Evolutionary conservation across 2,113 vertebrate genomes (phyloP).

Genomic region (Bolborhynchus lineola): DNA sequence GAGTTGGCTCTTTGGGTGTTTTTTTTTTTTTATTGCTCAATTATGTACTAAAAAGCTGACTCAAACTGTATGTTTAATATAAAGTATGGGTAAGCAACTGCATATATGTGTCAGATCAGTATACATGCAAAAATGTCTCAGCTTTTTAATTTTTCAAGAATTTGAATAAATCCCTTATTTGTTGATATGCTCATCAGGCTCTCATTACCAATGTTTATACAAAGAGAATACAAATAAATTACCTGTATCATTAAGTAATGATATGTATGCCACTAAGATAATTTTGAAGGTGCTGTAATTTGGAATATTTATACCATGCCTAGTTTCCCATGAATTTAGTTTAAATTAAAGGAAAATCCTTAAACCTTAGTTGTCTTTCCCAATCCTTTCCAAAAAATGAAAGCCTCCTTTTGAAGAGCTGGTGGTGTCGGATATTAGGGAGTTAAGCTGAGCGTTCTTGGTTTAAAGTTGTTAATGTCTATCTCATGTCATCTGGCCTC

Average conservation of each 20-base stretch:
- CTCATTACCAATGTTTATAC: background rate
- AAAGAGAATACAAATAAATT: background rate
- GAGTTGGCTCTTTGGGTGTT: background rate
- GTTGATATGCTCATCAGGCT: background rate
- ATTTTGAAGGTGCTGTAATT: background rate
- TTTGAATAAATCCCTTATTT: background rate
- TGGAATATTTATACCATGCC: background rate
- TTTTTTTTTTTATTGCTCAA: background rate
- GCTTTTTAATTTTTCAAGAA: background rate
- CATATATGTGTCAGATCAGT: background rate
- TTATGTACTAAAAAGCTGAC: background rate
- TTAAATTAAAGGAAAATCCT: background rate
- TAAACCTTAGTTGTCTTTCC: background rate
- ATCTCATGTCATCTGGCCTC: conserved; percentile 55
- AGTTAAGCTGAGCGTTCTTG: background rate
- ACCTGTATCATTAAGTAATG: background rate
- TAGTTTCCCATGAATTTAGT: background rate
- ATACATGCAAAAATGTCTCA: background rate
- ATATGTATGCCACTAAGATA: background rate
- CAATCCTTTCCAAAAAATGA: background rate
- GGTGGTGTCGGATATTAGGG: background rate
- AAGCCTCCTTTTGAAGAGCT: background rate
- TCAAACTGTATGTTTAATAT: background rate
- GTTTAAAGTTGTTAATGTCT: conserved; percentile 6
- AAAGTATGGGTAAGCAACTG: background rate